Conservation (phyloP, 92 coral and sea anemone genomes). For the Epizoanthus stellaris region DNA sequence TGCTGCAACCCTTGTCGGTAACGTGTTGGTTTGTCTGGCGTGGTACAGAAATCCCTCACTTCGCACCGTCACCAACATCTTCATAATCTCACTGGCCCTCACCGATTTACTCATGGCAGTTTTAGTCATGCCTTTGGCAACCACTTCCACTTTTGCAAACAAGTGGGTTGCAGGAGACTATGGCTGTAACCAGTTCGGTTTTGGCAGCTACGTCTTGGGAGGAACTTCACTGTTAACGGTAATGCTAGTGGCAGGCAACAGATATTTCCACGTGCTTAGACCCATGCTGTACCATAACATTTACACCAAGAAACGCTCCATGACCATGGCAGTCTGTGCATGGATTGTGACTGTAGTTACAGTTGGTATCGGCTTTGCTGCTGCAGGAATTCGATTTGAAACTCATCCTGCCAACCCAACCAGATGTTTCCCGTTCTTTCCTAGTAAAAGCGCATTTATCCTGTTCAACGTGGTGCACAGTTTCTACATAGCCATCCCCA, state of each 20-base stretch:
- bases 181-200: not conserved
- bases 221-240: not conserved
- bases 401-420: conserved; percentile 16
- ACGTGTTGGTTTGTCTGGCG: not conserved
- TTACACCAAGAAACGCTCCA: not conserved
- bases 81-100: not conserved
- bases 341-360: not conserved
- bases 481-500: not conserved
- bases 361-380: not conserved
- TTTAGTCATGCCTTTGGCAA: not conserved
- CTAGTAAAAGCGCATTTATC: not conserved
- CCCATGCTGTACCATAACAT: not conserved
- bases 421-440: not conserved
- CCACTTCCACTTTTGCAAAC: not conserved
- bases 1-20: no score
- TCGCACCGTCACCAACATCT: not conserved
- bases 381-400: not conserved
- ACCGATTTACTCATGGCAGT: not conserved
- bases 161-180: not conserved
- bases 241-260: not conserved
- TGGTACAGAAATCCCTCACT: not conserved
- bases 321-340: not conserved
- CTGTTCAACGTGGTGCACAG: not conserved
- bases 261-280: conserved; percentile 1
- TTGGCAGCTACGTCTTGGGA: not conserved